Evolutionary conservation across 2,888 invertebrate species (phyloP).

Genomic region (Rhimphoctona megacephalus): DNA sequence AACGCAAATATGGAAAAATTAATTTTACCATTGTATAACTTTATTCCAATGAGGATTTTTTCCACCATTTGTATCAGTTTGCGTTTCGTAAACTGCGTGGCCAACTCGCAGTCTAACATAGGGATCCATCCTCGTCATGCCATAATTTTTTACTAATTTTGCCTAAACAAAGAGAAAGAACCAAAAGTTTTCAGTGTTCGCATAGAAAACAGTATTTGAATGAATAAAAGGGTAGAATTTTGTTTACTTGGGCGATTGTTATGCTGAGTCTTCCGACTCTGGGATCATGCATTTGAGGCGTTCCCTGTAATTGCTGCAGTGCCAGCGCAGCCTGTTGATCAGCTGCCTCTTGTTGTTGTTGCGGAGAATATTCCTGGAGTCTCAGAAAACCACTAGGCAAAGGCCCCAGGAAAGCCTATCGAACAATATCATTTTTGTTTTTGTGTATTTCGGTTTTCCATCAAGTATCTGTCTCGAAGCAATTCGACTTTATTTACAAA

Average conservation of each 20-base stretch:
- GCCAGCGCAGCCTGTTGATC: constrained; percentile 93
- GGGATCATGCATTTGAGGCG: constrained; percentile 85
- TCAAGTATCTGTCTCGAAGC: not conserved
- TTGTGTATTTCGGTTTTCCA: not conserved
- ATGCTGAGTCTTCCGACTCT: constrained; percentile 91
- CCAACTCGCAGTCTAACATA: constrained; percentile 97
- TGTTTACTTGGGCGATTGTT: constrained; percentile 91
- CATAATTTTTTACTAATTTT: constrained; percentile 97
- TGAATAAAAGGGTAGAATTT: not conserved
- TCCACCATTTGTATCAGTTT: constrained; percentile 97
- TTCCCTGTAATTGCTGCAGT: constrained; percentile 87
- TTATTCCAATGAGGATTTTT: constrained; percentile 99
- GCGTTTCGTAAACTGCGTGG: constrained; percentile 97
- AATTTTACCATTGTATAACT: constrained; percentile 92
- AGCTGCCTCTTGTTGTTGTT: constrained; percentile 90
- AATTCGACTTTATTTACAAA: not conserved
- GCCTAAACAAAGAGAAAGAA: constrained; percentile 86
- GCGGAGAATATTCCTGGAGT: constrained; percentile 86
- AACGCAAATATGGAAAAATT: not conserved
- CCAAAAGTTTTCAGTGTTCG: not conserved
- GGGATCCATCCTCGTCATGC: constrained; percentile 97
- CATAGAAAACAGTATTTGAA: not conserved
- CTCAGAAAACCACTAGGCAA: constrained; percentile 92
- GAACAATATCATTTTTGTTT: constrained; percentile 62
- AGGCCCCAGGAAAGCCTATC: constrained; percentile 91